A percentile compares a stretch with the other conserved stretches of the same genome.
phyloP scores from a whole-genome alignment of 2,797 vertebrate genomes.

The Enteromius treurensis region DNA sequence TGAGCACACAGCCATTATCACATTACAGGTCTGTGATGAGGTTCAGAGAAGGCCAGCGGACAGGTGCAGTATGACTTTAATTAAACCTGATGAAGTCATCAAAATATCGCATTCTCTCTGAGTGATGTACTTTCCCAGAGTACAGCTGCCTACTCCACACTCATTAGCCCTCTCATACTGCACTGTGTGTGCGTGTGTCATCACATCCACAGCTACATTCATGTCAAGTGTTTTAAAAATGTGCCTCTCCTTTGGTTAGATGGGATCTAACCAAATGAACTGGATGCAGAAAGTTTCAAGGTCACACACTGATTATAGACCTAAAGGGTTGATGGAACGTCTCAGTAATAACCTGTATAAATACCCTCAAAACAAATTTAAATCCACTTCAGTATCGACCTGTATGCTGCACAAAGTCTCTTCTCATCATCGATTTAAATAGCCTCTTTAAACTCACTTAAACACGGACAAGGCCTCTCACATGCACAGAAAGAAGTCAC shows the following conservation, averaged over 20 bases:
- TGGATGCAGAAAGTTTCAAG: not conserved
- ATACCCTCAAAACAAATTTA: not conserved
- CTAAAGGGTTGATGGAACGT: not conserved
- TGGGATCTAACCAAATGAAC: not conserved
- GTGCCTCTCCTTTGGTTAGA: not conserved
- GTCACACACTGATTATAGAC: not conserved
- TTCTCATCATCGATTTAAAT: not conserved
- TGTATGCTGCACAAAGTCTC: not conserved
- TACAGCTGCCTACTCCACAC: not conserved
- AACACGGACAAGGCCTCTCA: slow-evolving; percentile 30
- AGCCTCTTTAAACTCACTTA: slow-evolving; percentile 6
- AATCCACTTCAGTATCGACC: not conserved
- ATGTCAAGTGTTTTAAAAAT: not conserved
- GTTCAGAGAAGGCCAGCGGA: not conserved
- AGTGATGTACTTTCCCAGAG: not conserved
- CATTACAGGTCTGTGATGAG: slow-evolving; percentile 17
- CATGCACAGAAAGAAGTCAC: slow-evolving; percentile 34
- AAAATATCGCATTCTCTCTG: not conserved
- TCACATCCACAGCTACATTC: not conserved
- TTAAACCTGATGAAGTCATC: slow-evolving; percentile 22
- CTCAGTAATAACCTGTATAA: slow-evolving; percentile 14
- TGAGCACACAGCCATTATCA: not conserved
- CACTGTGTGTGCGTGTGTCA: not conserved
- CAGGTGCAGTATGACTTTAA: slow-evolving; percentile 5
- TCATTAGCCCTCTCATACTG: not conserved